Conservation (phyloP, 2,888 invertebrate species). For the Pyrrhosoma nymphula region DNA sequence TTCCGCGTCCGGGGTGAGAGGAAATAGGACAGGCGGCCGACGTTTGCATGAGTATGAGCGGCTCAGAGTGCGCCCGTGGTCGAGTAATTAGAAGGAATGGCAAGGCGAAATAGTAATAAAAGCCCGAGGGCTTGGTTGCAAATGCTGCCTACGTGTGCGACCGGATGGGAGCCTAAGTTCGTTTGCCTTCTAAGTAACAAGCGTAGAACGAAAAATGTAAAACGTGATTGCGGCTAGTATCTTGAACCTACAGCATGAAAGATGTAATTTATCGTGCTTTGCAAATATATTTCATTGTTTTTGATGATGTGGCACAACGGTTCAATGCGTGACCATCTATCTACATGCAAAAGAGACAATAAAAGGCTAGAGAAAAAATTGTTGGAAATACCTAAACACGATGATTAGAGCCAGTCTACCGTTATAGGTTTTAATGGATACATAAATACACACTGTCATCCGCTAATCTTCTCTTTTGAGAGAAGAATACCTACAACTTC, state of each 20-base stretch:
- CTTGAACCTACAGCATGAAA: background rate
- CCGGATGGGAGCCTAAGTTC: background rate
- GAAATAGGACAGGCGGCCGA: background rate
- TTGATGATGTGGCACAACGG: too few species aligned
- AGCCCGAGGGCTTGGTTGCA: background rate
- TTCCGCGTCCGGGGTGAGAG: conserved; percentile 4
- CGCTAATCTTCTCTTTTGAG: too few species aligned
- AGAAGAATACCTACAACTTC: too few species aligned
- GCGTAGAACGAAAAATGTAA: background rate
- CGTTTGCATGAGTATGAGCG: background rate
- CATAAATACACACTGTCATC: too few species aligned
- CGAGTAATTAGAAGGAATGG: conserved; percentile 31
- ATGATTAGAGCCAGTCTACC: too few species aligned
- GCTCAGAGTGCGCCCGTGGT: background rate
- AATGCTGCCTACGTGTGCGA: background rate
- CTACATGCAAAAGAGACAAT: too few species aligned
- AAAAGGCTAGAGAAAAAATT: background rate
- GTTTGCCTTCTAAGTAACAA: background rate
- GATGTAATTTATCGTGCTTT: background rate
- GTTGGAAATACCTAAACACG: background rate
- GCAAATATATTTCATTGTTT: background rate
- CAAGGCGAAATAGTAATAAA: background rate
- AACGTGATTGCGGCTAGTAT: background rate
- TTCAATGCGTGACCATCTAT: too few species aligned
- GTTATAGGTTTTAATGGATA: too few species aligned